Evolutionary conservation across 2,888 invertebrate genomes (phyloP), one percentile per base, ranked within the genome.

Genomic region (Griposia aprilina): DNA sequence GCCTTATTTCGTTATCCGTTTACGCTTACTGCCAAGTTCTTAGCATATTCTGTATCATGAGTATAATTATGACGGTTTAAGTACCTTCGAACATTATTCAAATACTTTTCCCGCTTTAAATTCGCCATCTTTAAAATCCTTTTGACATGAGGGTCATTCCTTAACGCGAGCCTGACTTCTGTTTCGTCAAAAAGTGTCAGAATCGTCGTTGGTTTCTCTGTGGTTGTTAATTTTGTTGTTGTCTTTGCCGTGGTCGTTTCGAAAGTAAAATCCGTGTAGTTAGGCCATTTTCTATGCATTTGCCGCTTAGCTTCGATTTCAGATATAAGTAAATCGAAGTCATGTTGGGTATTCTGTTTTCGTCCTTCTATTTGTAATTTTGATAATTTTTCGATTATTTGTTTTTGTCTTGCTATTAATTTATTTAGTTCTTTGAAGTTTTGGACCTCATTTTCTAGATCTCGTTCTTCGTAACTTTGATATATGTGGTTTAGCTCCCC

Each of bases 51-150:
- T 20, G 20, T 11, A 4, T 63, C 55, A 1, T 45, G 45, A 5
- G 36, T 69, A 36, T 65, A 15, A 36, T 71, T 77, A 11, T 52
- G 4, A 0, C 0, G 17, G 0, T 0, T 1, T 3, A 63, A 48
- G 50, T 74, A 72, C 1, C n/a, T 50, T 3, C 67, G 50, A 3
- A 77, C 66, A 15, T 79, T 87, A 13, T 82, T 87, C 1, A 92
- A 69, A 83, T 94, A 95, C 0, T 88, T 82, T 0, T 87, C 60
- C 30, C 90, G 87, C n/a, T 93, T 94, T 15, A 73, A 87, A 1
- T 83, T 89, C 0, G 93, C 93, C 84, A 95, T 90, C 62, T 92
- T 90, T 55, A 96, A 81, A 41, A 96, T 92, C 52, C 95, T 92
- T 50, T 88, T 90, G 0, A 96, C 92, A 0, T 88, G 89, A 0